Percentiles rank a stretch among this genome's conserved stretches.
Evolutionary conservation across 2,797 vertebrate genomes (phyloP).

Genomic region (Amazonetta brasiliensis): DNA sequence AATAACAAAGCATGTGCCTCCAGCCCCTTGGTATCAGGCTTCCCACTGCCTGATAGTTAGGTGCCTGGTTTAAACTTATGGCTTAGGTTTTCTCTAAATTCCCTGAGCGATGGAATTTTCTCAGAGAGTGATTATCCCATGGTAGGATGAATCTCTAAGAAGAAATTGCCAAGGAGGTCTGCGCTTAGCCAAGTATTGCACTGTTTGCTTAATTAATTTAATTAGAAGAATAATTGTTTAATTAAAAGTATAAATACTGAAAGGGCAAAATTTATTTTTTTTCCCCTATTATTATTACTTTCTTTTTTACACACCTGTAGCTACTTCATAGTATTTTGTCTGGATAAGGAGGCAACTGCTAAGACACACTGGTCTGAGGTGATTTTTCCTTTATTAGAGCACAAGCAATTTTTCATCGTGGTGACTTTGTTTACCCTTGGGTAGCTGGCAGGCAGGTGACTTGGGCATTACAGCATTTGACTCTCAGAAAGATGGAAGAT

Average conservation of each 20-base stretch:
- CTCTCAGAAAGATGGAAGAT: slow-evolving; percentile 11
- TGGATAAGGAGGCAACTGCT: not conserved
- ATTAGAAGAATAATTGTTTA: not conserved
- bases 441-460: not conserved
- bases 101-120: not conserved
- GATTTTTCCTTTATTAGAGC: not conserved
- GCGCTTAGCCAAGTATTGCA: not conserved
- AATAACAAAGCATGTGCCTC: not conserved
- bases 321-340: not conserved
- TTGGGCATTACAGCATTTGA: not conserved
- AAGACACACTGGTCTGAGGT: not conserved
- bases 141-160: not conserved
- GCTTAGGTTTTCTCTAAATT: not conserved
- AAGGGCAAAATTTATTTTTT: not conserved
- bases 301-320: not conserved
- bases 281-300: not conserved
- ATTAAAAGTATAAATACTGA: not conserved
- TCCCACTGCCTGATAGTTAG: not conserved
- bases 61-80: not conserved
- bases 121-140: not conserved
- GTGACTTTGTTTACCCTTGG: slow-evolving; percentile 18
- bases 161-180: not conserved
- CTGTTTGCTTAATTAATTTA: not conserved
- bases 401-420: slow-evolving; percentile 3
- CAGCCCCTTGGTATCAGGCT: not conserved